A percentile compares a stretch with the other conserved stretches of the same genome.
phyloP scores from a whole-genome alignment of 2,797 vertebrate species.

The Odontamblyopus lacepedii region DNA sequence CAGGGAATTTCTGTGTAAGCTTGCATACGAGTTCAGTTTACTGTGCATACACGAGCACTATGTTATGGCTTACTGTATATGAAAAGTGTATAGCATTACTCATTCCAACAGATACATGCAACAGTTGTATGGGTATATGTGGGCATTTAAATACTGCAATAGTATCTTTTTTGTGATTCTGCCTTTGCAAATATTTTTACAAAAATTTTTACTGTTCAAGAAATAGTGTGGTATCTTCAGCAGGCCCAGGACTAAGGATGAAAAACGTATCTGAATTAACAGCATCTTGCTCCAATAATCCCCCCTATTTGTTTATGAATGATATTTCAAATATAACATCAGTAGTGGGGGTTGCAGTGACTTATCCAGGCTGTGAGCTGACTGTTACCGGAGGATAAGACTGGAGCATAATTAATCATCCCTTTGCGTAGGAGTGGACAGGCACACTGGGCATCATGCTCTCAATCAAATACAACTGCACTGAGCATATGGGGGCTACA shows the following conservation, averaged over 20 bases:
- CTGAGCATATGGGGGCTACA: neutral
- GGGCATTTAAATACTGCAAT: too few relatives aligned
- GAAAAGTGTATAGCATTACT: too few relatives aligned
- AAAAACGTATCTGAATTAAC: neutral
- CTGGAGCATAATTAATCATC: constrained; percentile 31
- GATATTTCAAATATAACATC: neutral
- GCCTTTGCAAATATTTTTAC: too few relatives aligned
- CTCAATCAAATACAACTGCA: constrained; percentile 3
- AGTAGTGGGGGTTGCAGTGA: neutral
- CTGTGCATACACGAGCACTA: neutral
- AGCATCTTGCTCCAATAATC: neutral
- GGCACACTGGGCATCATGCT: neutral
- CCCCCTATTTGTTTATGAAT: neutral
- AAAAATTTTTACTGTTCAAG: too few relatives aligned
- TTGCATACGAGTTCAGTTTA: constrained; percentile 1
- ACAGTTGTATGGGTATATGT: too few relatives aligned
- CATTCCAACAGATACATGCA: too few relatives aligned
- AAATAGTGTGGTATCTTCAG: neutral
- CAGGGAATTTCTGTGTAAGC: constrained; percentile 6
- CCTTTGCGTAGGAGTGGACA: constrained; percentile 9
- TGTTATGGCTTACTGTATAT: too few relatives aligned
- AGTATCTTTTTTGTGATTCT: too few relatives aligned
- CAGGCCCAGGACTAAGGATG: neutral
- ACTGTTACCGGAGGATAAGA: constrained; percentile 10
- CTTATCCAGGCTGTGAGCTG: constrained; percentile 4